These are phyloP conservation scores for Chelmon rostratus DNA, from an alignment of 2,797 vertebrate genomes.

Conservation along the genomic window DNA sequence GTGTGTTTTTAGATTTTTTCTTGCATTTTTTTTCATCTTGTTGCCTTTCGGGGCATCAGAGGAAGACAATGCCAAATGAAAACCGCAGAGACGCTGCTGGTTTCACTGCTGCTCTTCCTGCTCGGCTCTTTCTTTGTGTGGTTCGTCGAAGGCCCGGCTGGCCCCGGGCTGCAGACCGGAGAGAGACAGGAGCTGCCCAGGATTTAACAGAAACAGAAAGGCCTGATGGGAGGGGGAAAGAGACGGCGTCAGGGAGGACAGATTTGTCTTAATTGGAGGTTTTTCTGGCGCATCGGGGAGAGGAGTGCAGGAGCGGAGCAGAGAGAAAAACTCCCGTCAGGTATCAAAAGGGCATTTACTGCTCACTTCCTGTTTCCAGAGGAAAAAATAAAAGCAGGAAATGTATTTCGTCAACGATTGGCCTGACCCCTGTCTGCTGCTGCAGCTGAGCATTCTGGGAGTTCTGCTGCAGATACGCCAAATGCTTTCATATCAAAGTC, in stretches of 20 bases:
- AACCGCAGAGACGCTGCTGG: slow-evolving; percentile 70
- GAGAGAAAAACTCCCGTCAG: slow-evolving; percentile 57
- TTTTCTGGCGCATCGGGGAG: slow-evolving; percentile 59
- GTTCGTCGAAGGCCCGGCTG: slow-evolving; percentile 43
- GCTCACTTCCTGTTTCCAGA: slow-evolving; percentile 65
- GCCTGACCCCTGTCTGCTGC: slow-evolving; percentile 30
- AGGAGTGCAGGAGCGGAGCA: neutral
- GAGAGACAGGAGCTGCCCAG: slow-evolving; percentile 56
- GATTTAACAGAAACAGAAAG: slow-evolving; percentile 59
- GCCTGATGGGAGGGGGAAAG: slow-evolving; percentile 67
- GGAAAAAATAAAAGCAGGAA: slow-evolving; percentile 59
- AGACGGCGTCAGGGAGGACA: slow-evolving; percentile 38
- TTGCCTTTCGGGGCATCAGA: slow-evolving; percentile 61
- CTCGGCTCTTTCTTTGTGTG: slow-evolving; percentile 51
- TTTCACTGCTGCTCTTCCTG: slow-evolving; percentile 37
- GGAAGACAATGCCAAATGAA: slow-evolving; percentile 76
- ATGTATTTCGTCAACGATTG: slow-evolving; percentile 34
- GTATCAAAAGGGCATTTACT: slow-evolving; percentile 68
- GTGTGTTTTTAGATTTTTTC: slow-evolving; percentile 40
- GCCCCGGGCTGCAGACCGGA: slow-evolving; percentile 53
- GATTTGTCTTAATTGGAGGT: slow-evolving; percentile 71
- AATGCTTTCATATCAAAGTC: neutral
- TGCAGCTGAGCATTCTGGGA: slow-evolving; percentile 55
- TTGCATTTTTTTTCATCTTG: slow-evolving; percentile 36
- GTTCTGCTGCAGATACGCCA: neutral